Base-by-base conservation (phyloP, 2,797 vertebrate species). In the Acestrorhynchus altus region DNA sequence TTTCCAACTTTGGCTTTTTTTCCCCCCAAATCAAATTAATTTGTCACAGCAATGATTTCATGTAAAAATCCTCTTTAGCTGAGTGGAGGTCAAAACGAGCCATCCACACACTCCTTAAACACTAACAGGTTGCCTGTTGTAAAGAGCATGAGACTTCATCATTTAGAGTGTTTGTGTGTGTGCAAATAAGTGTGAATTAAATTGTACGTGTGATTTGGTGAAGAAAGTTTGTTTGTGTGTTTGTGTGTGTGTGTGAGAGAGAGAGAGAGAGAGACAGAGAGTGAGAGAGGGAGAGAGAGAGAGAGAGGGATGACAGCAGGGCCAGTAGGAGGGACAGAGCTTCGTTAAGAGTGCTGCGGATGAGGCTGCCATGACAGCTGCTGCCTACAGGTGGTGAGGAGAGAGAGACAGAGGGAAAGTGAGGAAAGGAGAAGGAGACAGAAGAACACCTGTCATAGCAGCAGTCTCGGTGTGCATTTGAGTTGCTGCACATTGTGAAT, bases 301-400 rank as follows among this genome's bases (percentile, higher is more conserved):
- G 22, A 51, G 56, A 35, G 71, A 51, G 31, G 47, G 49, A 57
- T 64, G 65, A 74, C 72, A 74, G 72, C 57, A 70, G 59, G 72
- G 65, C 51, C 49, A 70, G 26, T 60, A 59, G 76, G 73, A 44
- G 72, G 80, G 72, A 74, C 42, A 70, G 65, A 64, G 52, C 66
- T 66, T 82, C 26, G 24, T 82, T 82, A 82, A 65, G 60, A 74
- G 56, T 59, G 59, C 63, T 65, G 66, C 52, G 74, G 47, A 56
- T 65, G 42, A 70, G 66, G 63, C 46, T 69, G 42, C 72, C 72
- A 54, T 82, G 80, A 82, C 80, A 78, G 76, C 72, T 75, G 76
- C 80, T 82, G 76, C 68, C 72, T 75, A 70, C 76, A 71, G 66
- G 80, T 82, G 76, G 57, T 51, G 42, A 74, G 46, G 52, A 74